Percentiles rank a stretch among this genome's conserved stretches.
These are phyloP conservation scores for Hydriomena furcata DNA, from an alignment of 2,888 invertebrate genomes.

Conservation along the genomic window DNA sequence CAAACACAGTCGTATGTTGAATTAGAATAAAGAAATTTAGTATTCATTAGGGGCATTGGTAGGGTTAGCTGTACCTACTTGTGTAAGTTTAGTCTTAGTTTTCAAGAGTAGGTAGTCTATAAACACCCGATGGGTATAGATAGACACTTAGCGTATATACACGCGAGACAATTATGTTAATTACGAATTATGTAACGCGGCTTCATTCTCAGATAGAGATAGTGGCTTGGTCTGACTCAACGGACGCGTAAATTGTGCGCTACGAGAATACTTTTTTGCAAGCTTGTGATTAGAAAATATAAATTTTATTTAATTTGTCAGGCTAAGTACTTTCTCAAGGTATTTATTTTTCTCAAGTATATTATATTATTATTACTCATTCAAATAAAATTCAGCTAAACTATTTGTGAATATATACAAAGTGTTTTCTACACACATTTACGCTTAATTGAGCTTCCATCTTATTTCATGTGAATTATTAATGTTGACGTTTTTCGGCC, in stretches of 20 bases:
- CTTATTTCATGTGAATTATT: constrained; percentile 14
- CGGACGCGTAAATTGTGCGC: constrained; percentile 48
- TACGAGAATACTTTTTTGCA: background rate
- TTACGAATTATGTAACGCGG: constrained; percentile 65
- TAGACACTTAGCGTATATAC: constrained; percentile 14
- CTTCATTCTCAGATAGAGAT: constrained; percentile 57
- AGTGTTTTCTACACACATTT: constrained; percentile 5
- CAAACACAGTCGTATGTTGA: too few relatives aligned
- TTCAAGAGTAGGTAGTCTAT: constrained; percentile 25
- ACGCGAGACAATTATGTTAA: constrained; percentile 56
- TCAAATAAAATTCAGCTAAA: too few relatives aligned
- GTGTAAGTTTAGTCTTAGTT: too few relatives aligned
- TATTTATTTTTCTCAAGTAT: too few relatives aligned
- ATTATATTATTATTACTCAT: too few relatives aligned
- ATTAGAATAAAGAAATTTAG: too few relatives aligned
- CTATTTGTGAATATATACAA: background rate
- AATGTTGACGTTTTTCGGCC: constrained; percentile 31
- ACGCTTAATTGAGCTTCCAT: constrained; percentile 9
- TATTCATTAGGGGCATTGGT: too few relatives aligned
- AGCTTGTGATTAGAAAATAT: constrained; percentile 1
- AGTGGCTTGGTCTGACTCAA: constrained; percentile 55
- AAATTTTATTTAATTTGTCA: background rate
- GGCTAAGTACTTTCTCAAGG: too few relatives aligned
- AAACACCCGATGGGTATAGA: too few relatives aligned
- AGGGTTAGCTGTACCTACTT: too few relatives aligned